phyloP scores from a whole-genome alignment of 2,113 vertebrate species.

The Paedocypris sp. region DNA sequence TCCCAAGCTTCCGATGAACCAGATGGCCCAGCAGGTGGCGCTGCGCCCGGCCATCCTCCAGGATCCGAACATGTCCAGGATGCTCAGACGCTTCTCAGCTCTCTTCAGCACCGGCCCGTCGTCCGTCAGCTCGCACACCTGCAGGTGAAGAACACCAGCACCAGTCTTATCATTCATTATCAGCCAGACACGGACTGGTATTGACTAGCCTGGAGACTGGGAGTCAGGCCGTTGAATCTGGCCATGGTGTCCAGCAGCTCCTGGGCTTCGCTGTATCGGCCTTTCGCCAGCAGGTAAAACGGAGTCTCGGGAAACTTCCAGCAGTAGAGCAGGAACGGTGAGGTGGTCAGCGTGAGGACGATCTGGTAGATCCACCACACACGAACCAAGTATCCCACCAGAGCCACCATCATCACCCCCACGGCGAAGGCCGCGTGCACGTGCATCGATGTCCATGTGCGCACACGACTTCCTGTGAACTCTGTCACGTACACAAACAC shows the following conservation, averaged over 20 bases:
- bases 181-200: too few relatives aligned
- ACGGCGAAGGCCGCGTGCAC: conserved; percentile 83
- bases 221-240: conserved; percentile 62
- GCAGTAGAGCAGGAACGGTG: conserved; percentile 81
- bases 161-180: background rate
- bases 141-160: background rate
- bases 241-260: conserved; percentile 70
- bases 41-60: conserved; percentile 73
- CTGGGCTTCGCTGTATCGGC: conserved; percentile 68
- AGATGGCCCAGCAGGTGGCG: conserved; percentile 80
- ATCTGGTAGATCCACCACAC: conserved; percentile 91
- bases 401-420: conserved; percentile 80
- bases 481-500: conserved; percentile 93
- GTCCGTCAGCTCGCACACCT: conserved; percentile 59
- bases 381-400: conserved; percentile 74
- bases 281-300: conserved; percentile 81
- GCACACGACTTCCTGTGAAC: conserved; percentile 78
- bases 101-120: conserved; percentile 27
- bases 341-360: conserved; percentile 70
- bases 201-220: conserved; percentile 61
- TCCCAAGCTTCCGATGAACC: conserved; percentile 86
- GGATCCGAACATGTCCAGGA: conserved; percentile 74
- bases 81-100: conserved; percentile 61
- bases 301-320: conserved; percentile 91
- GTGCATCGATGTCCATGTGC: conserved; percentile 90